These are phyloP conservation scores for Enteromius radiatus DNA, from an alignment of 2,797 vertebrate genomes.

Conservation along the genomic window DNA sequence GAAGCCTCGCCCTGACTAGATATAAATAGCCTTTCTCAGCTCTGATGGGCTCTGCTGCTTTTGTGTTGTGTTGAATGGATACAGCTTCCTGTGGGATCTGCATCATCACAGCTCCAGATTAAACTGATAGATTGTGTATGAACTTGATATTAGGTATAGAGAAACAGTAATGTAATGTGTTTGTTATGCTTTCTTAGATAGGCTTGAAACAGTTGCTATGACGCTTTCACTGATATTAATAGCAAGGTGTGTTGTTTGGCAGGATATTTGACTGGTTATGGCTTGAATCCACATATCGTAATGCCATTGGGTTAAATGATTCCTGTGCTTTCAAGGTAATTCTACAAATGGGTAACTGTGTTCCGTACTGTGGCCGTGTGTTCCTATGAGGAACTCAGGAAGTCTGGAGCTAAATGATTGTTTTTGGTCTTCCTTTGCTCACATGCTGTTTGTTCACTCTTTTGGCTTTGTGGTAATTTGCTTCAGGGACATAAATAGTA, in stretches of 20 bases:
- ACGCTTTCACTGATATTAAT: not conserved
- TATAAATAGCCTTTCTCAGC: slow-evolving; percentile 79
- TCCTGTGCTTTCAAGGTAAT: slow-evolving; percentile 27
- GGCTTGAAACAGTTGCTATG: not conserved
- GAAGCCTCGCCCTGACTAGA: slow-evolving; percentile 74
- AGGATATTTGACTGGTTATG: slow-evolving; percentile 2
- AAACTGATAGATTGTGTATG: not conserved
- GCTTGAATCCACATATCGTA: not conserved
- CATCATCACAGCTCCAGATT: slow-evolving; percentile 19
- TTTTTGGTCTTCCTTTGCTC: slow-evolving; percentile 58
- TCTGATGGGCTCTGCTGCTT: slow-evolving; percentile 40
- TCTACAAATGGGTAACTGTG: slow-evolving; percentile 6
- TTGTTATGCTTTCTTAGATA: not conserved
- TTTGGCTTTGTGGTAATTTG: slow-evolving; percentile 42
- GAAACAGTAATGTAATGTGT: not conserved
- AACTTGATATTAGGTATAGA: not conserved
- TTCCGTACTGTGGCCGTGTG: slow-evolving; percentile 66
- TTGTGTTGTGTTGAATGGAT: slow-evolving; percentile 43
- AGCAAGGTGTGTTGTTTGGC: not conserved
- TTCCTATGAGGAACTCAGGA: slow-evolving; percentile 54
- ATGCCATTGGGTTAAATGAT: not conserved
- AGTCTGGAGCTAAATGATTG: slow-evolving; percentile 58
- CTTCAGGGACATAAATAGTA: slow-evolving; percentile 34
- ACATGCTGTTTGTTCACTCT: slow-evolving; percentile 42
- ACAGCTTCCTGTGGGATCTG: slow-evolving; percentile 31